A percentile compares a stretch with the other conserved stretches of the same genome.
These are phyloP conservation scores for Tinamus major DNA, from an alignment of 2,797 vertebrate species.

Conservation along the genomic window DNA sequence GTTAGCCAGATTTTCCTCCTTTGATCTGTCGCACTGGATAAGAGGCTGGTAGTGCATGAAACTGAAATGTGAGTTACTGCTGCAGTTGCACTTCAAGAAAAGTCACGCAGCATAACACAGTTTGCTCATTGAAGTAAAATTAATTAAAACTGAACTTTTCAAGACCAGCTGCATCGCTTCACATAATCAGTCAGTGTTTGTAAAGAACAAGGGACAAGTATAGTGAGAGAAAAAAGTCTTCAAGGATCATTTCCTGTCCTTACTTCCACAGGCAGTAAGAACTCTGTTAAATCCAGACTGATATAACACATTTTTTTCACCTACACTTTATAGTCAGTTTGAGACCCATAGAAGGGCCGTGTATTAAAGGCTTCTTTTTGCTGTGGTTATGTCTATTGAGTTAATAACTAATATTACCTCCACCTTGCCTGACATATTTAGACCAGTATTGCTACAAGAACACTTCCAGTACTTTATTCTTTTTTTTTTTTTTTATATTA, in stretches of 20 bases:
- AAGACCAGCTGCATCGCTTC: neutral
- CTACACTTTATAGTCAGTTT: neutral
- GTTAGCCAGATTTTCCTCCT: neutral
- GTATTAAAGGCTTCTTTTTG: neutral
- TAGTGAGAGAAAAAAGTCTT: neutral
- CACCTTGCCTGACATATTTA: neutral
- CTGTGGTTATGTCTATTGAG: accelerated
- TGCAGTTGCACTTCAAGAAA: neutral
- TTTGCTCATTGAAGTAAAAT: neutral
- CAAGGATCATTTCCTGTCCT: neutral
- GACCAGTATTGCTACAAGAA: neutral
- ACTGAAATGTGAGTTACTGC: neutral
- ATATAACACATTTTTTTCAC: neutral
- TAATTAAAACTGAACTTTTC: neutral
- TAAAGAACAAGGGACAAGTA: neutral
- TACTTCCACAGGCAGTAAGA: neutral
- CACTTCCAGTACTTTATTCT: neutral
- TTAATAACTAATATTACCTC: neutral
- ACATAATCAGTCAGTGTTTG: neutral
- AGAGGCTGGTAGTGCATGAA: neutral
- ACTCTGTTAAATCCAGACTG: neutral
- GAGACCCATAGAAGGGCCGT: neutral
- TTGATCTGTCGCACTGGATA: neutral
- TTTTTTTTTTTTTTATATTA: neutral
- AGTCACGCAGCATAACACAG: too few species aligned